Evolutionary conservation across 2,113 vertebrate genomes (phyloP).

Genomic region (Sorex fumeus): DNA sequence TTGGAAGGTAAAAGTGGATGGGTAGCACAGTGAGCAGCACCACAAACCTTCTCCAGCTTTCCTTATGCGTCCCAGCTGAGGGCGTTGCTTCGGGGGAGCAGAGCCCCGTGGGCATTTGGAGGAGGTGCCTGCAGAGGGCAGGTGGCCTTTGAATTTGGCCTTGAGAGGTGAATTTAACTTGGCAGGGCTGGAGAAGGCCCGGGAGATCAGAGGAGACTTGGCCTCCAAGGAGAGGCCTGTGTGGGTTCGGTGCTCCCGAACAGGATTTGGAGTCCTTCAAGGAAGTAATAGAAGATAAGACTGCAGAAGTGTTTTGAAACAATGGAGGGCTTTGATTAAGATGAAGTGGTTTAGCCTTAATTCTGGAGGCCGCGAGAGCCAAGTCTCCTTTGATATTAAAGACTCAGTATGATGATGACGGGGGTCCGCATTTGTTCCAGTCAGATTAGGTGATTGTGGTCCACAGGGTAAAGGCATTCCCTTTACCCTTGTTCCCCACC

Average conservation of each 20-base stretch:
- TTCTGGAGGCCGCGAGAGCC: background rate
- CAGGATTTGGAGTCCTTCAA: background rate
- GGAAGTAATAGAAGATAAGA: background rate
- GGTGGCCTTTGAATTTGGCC: background rate
- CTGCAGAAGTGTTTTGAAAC: background rate
- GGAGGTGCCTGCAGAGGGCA: background rate
- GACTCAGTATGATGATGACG: background rate
- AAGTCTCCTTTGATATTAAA: background rate
- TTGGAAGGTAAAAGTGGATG: background rate
- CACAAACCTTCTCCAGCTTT: background rate
- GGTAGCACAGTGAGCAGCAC: background rate
- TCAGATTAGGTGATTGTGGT: background rate
- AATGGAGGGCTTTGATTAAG: background rate
- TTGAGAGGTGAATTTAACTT: background rate
- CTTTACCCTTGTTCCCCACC: background rate
- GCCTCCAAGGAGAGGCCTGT: background rate
- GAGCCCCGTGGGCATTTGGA: background rate
- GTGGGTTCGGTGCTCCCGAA: background rate
- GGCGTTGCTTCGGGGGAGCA: background rate
- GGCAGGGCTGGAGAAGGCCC: background rate
- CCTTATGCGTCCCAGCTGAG: background rate
- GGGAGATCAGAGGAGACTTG: background rate
- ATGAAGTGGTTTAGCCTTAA: background rate
- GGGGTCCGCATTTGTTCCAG: background rate
- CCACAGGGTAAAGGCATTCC: background rate